Percentiles rank a stretch among this genome's conserved stretches.
Conservation (phyloP, 2,888 invertebrate genomes). For the Epinotia nisella region DNA sequence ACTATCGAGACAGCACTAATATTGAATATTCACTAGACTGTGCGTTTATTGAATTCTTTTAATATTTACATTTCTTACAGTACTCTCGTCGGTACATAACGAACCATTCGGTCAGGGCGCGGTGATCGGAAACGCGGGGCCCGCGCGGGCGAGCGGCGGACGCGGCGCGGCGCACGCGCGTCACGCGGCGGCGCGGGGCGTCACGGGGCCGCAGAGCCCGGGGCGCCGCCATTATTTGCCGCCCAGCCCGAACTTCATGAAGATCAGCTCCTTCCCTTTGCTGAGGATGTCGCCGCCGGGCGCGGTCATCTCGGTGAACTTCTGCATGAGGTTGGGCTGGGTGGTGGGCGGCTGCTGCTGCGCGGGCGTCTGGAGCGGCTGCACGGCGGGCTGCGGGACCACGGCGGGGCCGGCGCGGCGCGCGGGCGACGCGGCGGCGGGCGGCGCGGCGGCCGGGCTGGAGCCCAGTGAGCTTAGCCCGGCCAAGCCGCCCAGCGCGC, state of each 20-base stretch:
- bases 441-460: slow-evolving; percentile 40
- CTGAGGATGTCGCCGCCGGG: slow-evolving; percentile 96
- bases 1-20: slow-evolving; percentile 78
- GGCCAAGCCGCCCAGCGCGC: slow-evolving; percentile 44
- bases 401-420: slow-evolving; percentile 78
- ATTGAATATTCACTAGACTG: slow-evolving; percentile 82
- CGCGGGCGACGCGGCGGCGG: slow-evolving; percentile 67
- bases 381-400: slow-evolving; percentile 78
- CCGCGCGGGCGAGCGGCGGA: slow-evolving; percentile 47
- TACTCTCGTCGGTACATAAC: slow-evolving; percentile 62
- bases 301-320: slow-evolving; percentile 94
- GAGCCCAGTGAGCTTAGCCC: slow-evolving; percentile 49
- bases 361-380: slow-evolving; percentile 59
- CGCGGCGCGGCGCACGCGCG: slow-evolving; percentile 42
- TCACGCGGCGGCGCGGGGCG: slow-evolving; percentile 47
- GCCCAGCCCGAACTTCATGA: slow-evolving; percentile 96
- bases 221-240: slow-evolving; percentile 86
- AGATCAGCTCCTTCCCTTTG: slow-evolving; percentile 96
- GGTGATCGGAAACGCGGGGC: slow-evolving; percentile 64
- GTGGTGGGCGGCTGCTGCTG: slow-evolving; percentile 75
- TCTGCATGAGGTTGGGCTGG: slow-evolving; percentile 93
- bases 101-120: slow-evolving; percentile 61
- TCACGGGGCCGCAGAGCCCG: slow-evolving; percentile 61
- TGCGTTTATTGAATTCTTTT: slow-evolving; percentile 80
- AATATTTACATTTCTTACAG: slow-evolving; percentile 76